These are phyloP conservation scores for Gila orcuttii DNA, from an alignment of 2,113 vertebrate species.

Conservation along the genomic window DNA sequence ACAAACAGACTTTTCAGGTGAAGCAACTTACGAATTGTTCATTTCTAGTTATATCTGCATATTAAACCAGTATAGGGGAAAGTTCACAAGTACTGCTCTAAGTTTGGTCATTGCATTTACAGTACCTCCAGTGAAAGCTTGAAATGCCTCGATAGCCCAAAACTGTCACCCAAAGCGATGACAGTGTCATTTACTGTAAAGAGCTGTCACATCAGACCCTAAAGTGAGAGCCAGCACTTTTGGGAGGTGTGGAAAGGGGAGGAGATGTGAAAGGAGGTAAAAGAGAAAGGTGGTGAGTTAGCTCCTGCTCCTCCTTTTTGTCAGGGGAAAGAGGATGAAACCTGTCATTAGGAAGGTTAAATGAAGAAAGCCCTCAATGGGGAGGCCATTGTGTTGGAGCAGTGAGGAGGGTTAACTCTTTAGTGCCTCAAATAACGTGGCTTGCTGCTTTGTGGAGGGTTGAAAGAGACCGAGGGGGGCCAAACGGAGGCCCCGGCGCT, in stretches of 20 bases:
- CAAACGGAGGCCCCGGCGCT: conserved; percentile 69
- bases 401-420: conserved; percentile 74
- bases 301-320: conserved; percentile 66
- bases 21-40: background rate
- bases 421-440: conserved; percentile 80
- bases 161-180: conserved; percentile 60
- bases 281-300: conserved; percentile 70
- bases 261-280: conserved; percentile 39
- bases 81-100: background rate
- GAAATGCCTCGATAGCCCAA: background rate
- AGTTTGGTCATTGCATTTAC: background rate
- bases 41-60: background rate
- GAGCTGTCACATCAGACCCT: conserved; percentile 43
- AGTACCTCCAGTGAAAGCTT: background rate
- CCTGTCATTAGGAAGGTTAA: conserved; percentile 80
- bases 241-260: conserved; percentile 30
- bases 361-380: conserved; percentile 73
- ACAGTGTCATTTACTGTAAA: conserved; percentile 62
- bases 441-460: conserved; percentile 73
- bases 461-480: conserved; percentile 75
- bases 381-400: conserved; percentile 74
- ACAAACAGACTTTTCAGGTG: background rate
- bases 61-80: background rate
- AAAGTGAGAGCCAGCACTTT: conserved; percentile 33
- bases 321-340: conserved; percentile 78